phyloP scores from a whole-genome alignment of 2,113 vertebrate genomes.

The Stigmatopora argus region DNA sequence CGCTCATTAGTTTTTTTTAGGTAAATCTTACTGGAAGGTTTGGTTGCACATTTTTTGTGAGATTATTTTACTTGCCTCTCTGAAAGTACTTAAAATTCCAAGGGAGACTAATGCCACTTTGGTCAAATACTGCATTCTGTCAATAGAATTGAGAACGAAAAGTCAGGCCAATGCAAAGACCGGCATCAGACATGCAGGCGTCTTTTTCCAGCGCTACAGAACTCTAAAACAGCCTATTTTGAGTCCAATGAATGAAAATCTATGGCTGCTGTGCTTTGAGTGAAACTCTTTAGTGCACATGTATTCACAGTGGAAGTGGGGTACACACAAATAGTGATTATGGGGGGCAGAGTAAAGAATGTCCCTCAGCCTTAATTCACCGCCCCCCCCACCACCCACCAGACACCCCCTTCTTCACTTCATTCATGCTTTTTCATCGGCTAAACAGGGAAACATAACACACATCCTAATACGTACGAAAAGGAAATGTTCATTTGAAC shows the following conservation, averaged over 20 bases:
- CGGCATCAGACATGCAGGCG: constrained; percentile 61
- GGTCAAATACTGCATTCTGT: neutral
- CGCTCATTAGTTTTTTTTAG: neutral
- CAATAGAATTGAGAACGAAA: neutral
- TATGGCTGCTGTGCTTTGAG: constrained; percentile 41
- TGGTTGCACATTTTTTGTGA: neutral
- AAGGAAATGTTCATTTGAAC: neutral
- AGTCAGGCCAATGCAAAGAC: neutral
- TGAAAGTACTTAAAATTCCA: neutral
- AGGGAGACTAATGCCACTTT: neutral
- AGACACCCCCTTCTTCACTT: constrained; percentile 38
- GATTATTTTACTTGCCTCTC: neutral
- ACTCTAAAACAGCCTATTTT: constrained; percentile 47
- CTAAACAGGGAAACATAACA: constrained; percentile 24
- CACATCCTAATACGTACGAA: constrained; percentile 11
- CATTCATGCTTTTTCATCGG: constrained; percentile 53
- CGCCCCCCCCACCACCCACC: constrained; percentile 45
- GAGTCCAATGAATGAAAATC: constrained; percentile 47
- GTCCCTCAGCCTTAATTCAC: constrained; percentile 20
- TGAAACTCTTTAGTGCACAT: constrained; percentile 35
- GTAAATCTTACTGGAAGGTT: neutral
- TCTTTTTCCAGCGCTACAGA: constrained; percentile 40
- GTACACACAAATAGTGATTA: constrained; percentile 62
- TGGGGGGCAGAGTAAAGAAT: constrained; percentile 51
- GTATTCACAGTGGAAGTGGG: constrained; percentile 46